phyloP scores from a whole-genome alignment of 2,888 invertebrate genomes.

The Agrochola lychnidis region DNA sequence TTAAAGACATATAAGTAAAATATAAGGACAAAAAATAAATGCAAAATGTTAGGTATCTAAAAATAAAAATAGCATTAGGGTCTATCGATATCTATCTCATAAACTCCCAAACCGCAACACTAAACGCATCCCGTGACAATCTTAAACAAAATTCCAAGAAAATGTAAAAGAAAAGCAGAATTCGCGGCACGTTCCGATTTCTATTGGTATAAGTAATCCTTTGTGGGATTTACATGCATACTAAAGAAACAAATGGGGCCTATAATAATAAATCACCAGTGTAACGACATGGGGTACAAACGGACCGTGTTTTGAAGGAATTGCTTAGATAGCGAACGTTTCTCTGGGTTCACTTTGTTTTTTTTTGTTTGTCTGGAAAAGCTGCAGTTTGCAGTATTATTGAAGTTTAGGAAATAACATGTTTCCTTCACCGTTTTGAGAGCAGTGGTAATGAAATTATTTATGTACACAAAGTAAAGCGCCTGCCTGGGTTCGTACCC shows the following conservation, averaged over 20 bases:
- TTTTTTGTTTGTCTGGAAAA: slow-evolving; percentile 14
- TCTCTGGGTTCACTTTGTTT: slow-evolving; percentile 25
- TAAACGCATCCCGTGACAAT: slow-evolving; percentile 10
- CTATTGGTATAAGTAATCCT: slow-evolving; percentile 70
- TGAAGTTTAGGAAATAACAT: no score
- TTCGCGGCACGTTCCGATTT: slow-evolving; percentile 67
- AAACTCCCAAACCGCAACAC: not conserved
- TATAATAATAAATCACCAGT: slow-evolving; percentile 78
- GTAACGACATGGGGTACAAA: slow-evolving; percentile 76
- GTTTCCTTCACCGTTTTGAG: no score
- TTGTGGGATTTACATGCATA: slow-evolving; percentile 71
- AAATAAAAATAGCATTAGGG: not conserved
- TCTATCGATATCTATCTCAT: not conserved
- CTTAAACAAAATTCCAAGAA: slow-evolving; percentile 26
- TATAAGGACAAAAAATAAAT: not conserved
- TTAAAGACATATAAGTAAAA: not conserved
- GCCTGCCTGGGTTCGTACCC: no score
- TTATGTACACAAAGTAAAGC: no score
- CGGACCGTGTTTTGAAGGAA: slow-evolving; percentile 76
- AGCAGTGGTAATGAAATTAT: no score
- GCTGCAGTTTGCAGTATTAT: not conserved
- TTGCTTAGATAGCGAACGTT: slow-evolving; percentile 64
- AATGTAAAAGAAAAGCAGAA: slow-evolving; percentile 49
- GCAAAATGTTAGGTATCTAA: not conserved
- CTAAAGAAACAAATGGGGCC: slow-evolving; percentile 74